Evolutionary conservation across 2,888 invertebrate species (phyloP).

Genomic region (Parnassius glacialis): DNA sequence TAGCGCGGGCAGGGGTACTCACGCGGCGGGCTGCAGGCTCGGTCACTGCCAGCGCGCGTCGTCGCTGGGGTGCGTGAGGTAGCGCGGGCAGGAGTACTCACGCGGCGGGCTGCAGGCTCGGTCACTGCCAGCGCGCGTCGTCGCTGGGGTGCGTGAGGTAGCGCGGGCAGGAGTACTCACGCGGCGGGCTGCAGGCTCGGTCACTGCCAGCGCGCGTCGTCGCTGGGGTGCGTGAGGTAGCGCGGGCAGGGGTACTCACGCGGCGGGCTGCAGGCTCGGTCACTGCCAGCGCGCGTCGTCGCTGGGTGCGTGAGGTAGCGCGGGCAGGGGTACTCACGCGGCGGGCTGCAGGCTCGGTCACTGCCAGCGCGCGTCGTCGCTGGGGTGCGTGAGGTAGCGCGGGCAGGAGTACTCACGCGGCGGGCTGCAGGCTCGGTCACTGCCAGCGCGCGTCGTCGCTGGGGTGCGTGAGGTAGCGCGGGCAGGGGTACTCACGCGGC

Average conservation of each 20-base stretch:
- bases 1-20: conserved; percentile 28
- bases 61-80: conserved; percentile 72
- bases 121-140: conserved; percentile 45
- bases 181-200: conserved; percentile 1
- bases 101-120: conserved; percentile 28
- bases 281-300: conserved; percentile 51
- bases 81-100: conserved; percentile 39
- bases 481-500: neutral
- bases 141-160: conserved; percentile 70
- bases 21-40: neutral
- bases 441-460: conserved; percentile 56
- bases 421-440: conserved; percentile 30
- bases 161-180: neutral
- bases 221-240: conserved; percentile 71
- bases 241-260: conserved; percentile 34
- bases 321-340: neutral
- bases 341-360: conserved; percentile 10
- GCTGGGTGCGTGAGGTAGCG: conserved; percentile 64
- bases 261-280: conserved; percentile 29
- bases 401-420: conserved; percentile 1
- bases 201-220: too few relatives aligned
- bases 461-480: conserved; percentile 61
- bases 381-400: conserved; percentile 70
- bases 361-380: too few relatives aligned
- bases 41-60: too few relatives aligned